Base-by-base conservation (phyloP, 2,888 invertebrate species). In the Eupeodes luniger region DNA sequence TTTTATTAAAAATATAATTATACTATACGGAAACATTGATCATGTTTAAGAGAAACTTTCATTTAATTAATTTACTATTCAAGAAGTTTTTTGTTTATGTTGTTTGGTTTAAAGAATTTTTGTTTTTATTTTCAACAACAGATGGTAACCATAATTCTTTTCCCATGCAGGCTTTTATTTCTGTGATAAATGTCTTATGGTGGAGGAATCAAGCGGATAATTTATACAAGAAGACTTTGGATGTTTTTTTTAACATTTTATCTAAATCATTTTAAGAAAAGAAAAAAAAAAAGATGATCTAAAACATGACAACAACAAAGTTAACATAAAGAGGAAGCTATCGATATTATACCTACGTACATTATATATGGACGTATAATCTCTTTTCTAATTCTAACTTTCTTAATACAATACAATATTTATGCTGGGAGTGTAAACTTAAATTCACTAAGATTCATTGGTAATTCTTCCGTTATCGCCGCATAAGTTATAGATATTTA, bases 351-450 rank as follows among this genome's bases (percentile, higher is more conserved):
- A 34, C 12, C 16, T 12, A 34, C 47, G 19, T 34, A n/a, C 1
- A 19, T 19, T 19, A 6, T 51, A 6, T 51, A n/a, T 27, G 27
- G 27, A 27, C 27, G 27, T 3, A 53, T 40, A 59, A 62, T 49
- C 49, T 14, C 14, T 49, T 49, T 66, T 49, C 40, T 16, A 62
- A 40, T 49, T 66, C 40, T 53, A 75, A 77, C 86, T 83, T 86
- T 79, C 64, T 59, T 64, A 86, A 87, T 84, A 77, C 77, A 86
- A 87, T 84, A 74, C 77, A 87, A 88, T 84, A 77, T 77, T 84
- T 75, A 87, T 80, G 79, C 53, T 83, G 64, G 66, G 75, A 76
- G 72, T 75, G 76, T 70, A 49, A 80, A 62, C 47, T 70, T 49
- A 27, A 62, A 62, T 16, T 40, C 16, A 16, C 10, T 10, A 81